Conservation (phyloP, 2,888 invertebrate species). For the Aromia moschata region DNA sequence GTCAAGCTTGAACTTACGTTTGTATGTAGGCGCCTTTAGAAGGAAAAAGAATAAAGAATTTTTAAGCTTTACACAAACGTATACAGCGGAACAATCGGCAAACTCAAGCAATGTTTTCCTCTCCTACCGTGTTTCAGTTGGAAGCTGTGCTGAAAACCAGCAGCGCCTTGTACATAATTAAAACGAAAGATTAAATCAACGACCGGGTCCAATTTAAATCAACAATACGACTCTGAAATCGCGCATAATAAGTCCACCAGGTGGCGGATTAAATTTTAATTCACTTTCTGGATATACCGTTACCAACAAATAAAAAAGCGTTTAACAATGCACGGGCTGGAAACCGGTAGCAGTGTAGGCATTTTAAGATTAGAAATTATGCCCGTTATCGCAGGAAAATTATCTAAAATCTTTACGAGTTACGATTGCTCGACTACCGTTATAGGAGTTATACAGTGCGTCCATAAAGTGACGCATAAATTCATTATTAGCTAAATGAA, state of each 20-base stretch:
- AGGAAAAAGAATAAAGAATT: too few relatives aligned
- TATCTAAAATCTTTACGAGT: slow-evolving; percentile 20
- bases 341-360: slow-evolving; percentile 14
- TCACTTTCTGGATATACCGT: slow-evolving; percentile 4
- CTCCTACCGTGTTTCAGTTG: background rate
- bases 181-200: slow-evolving; percentile 1
- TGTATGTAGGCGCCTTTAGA: too few relatives aligned
- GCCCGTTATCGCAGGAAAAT: slow-evolving; percentile 11
- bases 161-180: background rate
- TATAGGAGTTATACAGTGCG: slow-evolving; percentile 24
- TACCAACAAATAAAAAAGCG: background rate
- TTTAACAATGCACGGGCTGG: slow-evolving; percentile 5
- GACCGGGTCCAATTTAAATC: background rate
- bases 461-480: slow-evolving; percentile 26
- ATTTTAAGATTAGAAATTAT: slow-evolving; percentile 2
- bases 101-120: too few relatives aligned
- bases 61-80: too few relatives aligned
- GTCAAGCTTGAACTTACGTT: too few relatives aligned
- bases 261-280: background rate
- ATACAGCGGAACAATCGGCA: too few relatives aligned
- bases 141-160: background rate
- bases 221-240: background rate
- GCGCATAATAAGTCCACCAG: background rate
- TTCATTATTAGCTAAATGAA: too few relatives aligned
- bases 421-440: slow-evolving; percentile 28